Evolutionary conservation across 2,113 vertebrate species (phyloP).

Genomic region (Cephalopterus ornatus): DNA sequence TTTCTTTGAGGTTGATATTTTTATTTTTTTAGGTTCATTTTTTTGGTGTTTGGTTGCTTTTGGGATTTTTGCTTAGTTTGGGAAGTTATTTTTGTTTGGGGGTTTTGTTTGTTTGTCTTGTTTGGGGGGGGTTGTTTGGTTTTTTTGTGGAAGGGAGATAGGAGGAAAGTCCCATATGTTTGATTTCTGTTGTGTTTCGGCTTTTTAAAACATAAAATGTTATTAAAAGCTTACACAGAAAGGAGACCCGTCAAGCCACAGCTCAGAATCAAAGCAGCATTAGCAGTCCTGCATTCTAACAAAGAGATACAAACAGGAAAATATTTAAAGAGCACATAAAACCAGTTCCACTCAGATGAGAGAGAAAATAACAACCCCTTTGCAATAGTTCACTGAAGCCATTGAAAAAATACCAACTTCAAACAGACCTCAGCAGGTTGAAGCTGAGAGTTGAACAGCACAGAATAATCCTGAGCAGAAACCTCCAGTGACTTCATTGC

Average conservation of each 20-base stretch:
- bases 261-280: neutral
- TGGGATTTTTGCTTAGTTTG: neutral
- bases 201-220: neutral
- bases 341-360: neutral
- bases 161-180: neutral
- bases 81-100: neutral
- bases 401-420: neutral
- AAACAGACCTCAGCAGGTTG: neutral
- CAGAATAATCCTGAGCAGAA: neutral
- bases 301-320: neutral
- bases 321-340: neutral
- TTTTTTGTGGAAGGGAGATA: too few relatives aligned
- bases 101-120: neutral
- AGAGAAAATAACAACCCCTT: neutral
- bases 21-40: neutral
- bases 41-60: neutral
- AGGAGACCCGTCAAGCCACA: neutral
- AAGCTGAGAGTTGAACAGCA: neutral
- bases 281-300: neutral
- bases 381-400: neutral
- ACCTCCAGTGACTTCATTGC: neutral
- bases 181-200: neutral
- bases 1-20: neutral
- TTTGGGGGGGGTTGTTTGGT: too few relatives aligned
- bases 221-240: neutral